Percentiles rank a stretch among this genome's conserved stretches.
phyloP scores from a whole-genome alignment of 2,888 invertebrate species.

The Erpobdella octoculata region DNA sequence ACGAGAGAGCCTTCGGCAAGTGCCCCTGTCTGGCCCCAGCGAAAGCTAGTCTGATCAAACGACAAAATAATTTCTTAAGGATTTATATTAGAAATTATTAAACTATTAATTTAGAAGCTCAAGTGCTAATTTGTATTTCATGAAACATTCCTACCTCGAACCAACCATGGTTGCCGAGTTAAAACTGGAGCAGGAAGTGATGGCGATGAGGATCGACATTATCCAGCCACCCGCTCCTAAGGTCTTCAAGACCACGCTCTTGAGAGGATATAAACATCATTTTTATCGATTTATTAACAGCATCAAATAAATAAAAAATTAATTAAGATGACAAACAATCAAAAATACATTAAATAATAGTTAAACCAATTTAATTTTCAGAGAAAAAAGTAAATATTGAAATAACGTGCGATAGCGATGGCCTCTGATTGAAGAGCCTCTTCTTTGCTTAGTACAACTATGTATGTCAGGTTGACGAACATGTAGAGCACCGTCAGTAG shows the following conservation, averaged over 20 bases:
- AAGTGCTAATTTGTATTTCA: no score
- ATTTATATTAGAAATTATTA: not conserved
- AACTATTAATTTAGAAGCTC: not conserved
- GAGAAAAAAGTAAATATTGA: not conserved
- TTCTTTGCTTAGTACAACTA: constrained; percentile 36
- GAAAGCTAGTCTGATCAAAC: not conserved
- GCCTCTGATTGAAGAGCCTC: constrained; percentile 37
- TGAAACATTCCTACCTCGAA: constrained; percentile 29
- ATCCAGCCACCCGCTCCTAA: constrained; percentile 36
- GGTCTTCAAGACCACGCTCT: constrained; percentile 18
- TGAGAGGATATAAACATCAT: not conserved
- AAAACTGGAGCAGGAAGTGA: constrained; percentile 31
- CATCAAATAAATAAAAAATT: no score
- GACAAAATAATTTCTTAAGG: not conserved
- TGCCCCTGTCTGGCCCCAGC: constrained; percentile 19
- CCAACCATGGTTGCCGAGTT: constrained; percentile 33
- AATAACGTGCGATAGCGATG: constrained; percentile 37
- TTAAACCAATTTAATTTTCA: not conserved
- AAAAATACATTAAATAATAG: not conserved
- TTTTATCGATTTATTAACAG: not conserved
- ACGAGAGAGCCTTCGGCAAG: constrained; percentile 1
- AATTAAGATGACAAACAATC: no score
- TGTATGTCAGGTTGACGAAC: constrained; percentile 61
- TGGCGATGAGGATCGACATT: constrained; percentile 40
- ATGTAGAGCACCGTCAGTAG: constrained; percentile 78